Base-by-base conservation (phyloP, 2,797 vertebrate genomes). In the Etheostoma nigrum region DNA sequence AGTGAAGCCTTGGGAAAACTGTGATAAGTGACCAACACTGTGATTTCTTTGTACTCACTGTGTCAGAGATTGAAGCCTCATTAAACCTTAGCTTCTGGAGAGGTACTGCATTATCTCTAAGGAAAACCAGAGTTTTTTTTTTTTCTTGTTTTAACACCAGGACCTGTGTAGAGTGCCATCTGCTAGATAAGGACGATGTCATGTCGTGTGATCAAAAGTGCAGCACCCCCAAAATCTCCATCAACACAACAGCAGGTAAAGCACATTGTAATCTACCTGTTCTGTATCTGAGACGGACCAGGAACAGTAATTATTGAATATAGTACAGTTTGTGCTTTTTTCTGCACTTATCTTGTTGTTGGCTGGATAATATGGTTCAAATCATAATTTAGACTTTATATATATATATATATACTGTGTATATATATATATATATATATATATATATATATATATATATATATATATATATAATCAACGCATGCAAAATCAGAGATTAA, bases 81-180 rank as follows among this genome's bases (percentile, higher is more conserved):
- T 77, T 69, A 89, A 90, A 72, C 19, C 44, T 30, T 62, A 47
- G 18, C 63, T 54, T 75, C 75, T 77, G 15, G 60, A 33, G 54
- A 78, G 74, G 74, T 66, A 3, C 40, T 23, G 21, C 45, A 27
- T 73, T 21, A 48, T 72, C 66, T 74, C 23, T 63, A n/a, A 61
- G 49, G 58, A 68, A 80, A 84, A 74, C 51, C 57, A 92, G 86
- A 93, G 58, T 89, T 61, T 73, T 77, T 68, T 0, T 78, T 67
- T 55, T 58, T 53, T 18, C 49, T 58, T 89, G 67, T 87, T 76
- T 76, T 71, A 63, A 76, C 84, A 65, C 30, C 93, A 99, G 98
- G 95, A 92, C 89, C 92, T 99, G 98, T 87, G 95, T 97, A 55
- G 97, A 99, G 93, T 99, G 98, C 92, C 93, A 98, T 87, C 93